These are phyloP conservation scores for Hydropsyche tenuis DNA, from an alignment of 1,140 invertebrate genomes.

Conservation along the genomic window DNA sequence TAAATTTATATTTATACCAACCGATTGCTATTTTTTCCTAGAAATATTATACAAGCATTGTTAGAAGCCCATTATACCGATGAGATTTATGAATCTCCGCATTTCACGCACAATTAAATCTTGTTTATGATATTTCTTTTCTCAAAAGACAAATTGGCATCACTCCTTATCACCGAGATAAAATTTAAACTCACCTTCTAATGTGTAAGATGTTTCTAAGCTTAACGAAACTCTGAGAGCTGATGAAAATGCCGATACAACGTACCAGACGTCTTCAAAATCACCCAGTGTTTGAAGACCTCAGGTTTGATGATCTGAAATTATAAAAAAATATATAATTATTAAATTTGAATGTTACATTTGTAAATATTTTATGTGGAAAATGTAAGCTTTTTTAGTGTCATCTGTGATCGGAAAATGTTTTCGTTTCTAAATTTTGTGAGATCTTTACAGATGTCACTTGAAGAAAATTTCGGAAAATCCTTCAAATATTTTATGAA, in stretches of 20 bases:
- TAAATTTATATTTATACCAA: background rate
- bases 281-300: constrained; percentile 30
- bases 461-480: too few relatives aligned
- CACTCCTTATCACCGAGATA: background rate
- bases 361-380: background rate
- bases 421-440: too few relatives aligned
- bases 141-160: background rate
- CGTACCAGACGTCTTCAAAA: constrained; percentile 23
- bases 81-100: background rate
- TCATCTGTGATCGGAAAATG: too few relatives aligned
- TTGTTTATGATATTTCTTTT: background rate
- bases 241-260: constrained; percentile 27
- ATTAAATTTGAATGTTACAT: background rate
- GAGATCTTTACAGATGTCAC: too few relatives aligned
- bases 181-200: constrained; percentile 29
- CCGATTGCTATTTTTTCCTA: background rate
- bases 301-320: background rate
- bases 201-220: background rate
- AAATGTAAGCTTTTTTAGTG: too few relatives aligned
- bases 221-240: constrained; percentile 28
- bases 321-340: background rate
- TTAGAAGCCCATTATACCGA: background rate
- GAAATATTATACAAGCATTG: background rate
- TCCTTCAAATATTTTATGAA: too few relatives aligned
- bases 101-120: background rate